A percentile compares a stretch with the other conserved stretches of the same genome.
These are phyloP conservation scores for Alces alces DNA, from an alignment of 2,113 vertebrate genomes.

Conservation along the genomic window DNA sequence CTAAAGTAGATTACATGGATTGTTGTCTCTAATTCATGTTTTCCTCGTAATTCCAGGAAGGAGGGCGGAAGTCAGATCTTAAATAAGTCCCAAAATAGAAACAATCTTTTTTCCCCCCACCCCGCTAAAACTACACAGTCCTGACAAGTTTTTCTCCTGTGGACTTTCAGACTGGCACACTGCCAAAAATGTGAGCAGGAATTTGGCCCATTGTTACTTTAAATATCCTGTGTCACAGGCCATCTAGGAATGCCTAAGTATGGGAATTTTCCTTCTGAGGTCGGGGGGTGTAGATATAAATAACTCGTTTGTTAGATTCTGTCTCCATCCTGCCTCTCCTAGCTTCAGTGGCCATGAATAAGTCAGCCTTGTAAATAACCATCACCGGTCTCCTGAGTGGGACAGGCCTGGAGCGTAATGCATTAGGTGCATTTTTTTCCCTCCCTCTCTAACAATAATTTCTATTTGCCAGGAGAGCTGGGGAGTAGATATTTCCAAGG, in stretches of 20 bases:
- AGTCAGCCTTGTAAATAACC: conserved; percentile 26
- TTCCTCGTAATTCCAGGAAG: conserved; percentile 71
- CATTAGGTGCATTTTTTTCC: not conserved
- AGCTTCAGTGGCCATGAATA: conserved; percentile 35
- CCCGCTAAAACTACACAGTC: not conserved
- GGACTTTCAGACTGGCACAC: conserved; percentile 67
- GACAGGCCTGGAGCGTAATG: rapidly evolving
- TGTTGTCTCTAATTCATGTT: conserved; percentile 59
- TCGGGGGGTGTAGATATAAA: conserved; percentile 69
- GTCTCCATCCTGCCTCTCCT: conserved; percentile 68
- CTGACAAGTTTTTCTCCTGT: conserved; percentile 44
- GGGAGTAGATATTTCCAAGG: not conserved
- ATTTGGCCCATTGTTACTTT: conserved; percentile 76
- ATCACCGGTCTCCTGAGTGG: not conserved
- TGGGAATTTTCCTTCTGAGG: conserved; percentile 74
- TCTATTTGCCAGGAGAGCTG: not conserved
- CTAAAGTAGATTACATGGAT: conserved; percentile 23
- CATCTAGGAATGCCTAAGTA: conserved; percentile 78
- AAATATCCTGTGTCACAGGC: conserved; percentile 74
- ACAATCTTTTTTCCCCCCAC: not conserved
- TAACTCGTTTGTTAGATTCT: conserved; percentile 64
- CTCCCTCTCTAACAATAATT: not conserved
- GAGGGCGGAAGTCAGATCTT: conserved; percentile 45
- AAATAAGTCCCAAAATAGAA: conserved; percentile 71
- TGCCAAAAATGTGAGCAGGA: conserved; percentile 73